Conservation (phyloP, 2,888 invertebrate genomes). For the Caenorhabditis doughertyi region DNA sequence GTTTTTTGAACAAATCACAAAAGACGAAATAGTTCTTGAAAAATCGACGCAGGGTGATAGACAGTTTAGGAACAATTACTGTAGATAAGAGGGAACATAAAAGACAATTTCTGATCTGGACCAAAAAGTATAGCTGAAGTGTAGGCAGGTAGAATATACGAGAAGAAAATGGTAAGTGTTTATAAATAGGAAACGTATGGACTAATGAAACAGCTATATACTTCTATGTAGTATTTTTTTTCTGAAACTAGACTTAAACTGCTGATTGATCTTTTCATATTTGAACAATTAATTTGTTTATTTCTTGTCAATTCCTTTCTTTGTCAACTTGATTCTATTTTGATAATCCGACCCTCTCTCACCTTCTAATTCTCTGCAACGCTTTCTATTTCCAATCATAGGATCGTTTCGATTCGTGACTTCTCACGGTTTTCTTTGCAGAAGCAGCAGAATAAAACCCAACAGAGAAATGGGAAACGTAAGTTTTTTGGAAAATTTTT, state of each 20-base stretch:
- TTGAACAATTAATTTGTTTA: too few relatives aligned
- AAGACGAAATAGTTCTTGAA: not conserved
- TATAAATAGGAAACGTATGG: not conserved
- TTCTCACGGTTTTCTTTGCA: not conserved
- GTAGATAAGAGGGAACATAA: too few relatives aligned
- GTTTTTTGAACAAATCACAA: conserved; percentile 17
- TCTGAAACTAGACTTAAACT: not conserved
- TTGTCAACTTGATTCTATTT: conserved; percentile 17
- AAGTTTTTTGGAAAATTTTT: not conserved
- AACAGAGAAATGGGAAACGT: conserved; percentile 31
- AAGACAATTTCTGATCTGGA: not conserved
- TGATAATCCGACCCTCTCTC: not conserved
- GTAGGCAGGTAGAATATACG: not conserved
- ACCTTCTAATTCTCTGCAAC: not conserved
- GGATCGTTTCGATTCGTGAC: not conserved
- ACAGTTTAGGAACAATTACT: too few relatives aligned
- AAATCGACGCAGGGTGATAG: too few relatives aligned
- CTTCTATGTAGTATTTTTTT: not conserved
- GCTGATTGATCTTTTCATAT: conserved; percentile 1
- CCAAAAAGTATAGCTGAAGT: not conserved
- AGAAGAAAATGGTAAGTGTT: not conserved
- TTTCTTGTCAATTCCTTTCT: conserved; percentile 1
- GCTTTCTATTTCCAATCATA: not conserved
- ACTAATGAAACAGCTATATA: not conserved
- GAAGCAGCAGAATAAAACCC: not conserved